These are phyloP conservation scores for Sakesphorus luctuosus DNA, from an alignment of 2,113 vertebrate genomes.

Conservation along the genomic window DNA sequence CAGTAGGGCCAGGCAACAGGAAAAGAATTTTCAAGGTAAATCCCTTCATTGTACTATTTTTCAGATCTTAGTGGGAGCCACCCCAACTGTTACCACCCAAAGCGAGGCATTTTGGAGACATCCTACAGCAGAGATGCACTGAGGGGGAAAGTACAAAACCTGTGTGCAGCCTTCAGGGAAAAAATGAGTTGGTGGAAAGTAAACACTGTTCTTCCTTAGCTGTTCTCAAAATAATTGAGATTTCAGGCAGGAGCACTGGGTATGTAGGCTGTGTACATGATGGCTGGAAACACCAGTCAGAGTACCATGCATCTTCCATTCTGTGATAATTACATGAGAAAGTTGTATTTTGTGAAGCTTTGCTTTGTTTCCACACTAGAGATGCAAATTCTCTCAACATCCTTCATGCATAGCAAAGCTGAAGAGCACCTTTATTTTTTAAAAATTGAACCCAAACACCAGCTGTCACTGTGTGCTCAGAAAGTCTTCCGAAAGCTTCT, in stretches of 20 bases:
- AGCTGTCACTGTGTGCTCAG: background rate
- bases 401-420: background rate
- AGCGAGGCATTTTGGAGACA: background rate
- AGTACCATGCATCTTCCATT: background rate
- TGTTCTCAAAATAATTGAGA: background rate
- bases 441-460: background rate
- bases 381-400: background rate
- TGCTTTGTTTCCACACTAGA: background rate
- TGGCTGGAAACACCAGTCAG: background rate
- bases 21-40: background rate
- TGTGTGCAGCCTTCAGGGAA: background rate
- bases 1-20: background rate
- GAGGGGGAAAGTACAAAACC: background rate
- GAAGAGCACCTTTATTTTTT: background rate
- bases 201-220: background rate
- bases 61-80: background rate
- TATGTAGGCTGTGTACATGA: background rate
- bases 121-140: background rate
- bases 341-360: background rate
- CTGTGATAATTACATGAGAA: background rate
- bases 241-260: background rate
- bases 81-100: rapidly evolving
- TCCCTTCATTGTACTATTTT: background rate
- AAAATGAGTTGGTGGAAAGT: background rate
- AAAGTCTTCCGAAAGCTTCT: background rate